Evolutionary conservation across 2,797 vertebrate species (phyloP).

Genomic region (Otolemur crassicaudatus): DNA sequence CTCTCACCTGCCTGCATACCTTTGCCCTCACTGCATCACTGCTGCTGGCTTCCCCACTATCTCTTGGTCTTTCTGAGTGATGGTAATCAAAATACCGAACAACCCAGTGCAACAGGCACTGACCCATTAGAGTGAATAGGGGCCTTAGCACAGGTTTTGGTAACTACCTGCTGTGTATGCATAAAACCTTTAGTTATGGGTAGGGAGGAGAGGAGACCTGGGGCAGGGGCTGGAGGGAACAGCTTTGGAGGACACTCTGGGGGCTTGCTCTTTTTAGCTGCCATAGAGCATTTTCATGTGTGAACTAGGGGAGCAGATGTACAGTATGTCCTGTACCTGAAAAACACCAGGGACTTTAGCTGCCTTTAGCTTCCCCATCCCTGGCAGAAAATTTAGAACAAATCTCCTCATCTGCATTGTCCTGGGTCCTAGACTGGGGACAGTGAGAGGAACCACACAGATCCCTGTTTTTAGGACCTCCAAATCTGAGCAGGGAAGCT

Average conservation of each 20-base stretch:
- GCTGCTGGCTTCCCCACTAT: background rate
- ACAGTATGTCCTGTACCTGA: background rate
- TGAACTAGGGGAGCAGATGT: background rate
- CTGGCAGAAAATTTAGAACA: background rate
- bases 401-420: background rate
- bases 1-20: slow-evolving; percentile 57
- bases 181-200: background rate
- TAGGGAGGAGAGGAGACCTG: background rate
- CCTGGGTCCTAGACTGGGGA: background rate
- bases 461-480: background rate
- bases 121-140: background rate
- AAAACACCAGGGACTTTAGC: background rate
- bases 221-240: background rate
- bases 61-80: slow-evolving; percentile 34
- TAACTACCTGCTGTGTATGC: background rate
- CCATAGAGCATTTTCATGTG: background rate
- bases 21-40: background rate
- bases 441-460: background rate
- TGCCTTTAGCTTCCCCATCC: background rate
- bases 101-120: background rate
- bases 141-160: background rate
- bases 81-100: slow-evolving; percentile 33
- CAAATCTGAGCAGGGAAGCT: background rate
- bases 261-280: background rate
- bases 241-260: background rate